Base-by-base conservation (phyloP, 2,797 vertebrate species). In the Mus spretus region DNA sequence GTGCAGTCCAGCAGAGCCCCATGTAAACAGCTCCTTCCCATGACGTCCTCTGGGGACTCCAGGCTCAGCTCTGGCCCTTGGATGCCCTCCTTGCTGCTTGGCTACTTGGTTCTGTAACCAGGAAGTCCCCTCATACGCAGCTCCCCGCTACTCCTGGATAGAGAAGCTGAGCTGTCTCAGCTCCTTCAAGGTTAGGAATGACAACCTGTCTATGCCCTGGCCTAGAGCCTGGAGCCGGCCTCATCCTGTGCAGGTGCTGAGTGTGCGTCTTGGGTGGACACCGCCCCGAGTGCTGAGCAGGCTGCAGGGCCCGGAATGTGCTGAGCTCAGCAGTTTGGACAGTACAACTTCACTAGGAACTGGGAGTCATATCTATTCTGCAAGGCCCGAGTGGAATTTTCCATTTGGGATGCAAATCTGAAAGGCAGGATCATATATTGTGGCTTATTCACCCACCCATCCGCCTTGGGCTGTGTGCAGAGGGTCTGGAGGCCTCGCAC, bases 251-350 rank as follows among this genome's bases (percentile, higher is more conserved):
- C 78, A 94, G 92, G 86, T 95, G 96, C 97, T 97, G 96, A 97
- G 89, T 91, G 31, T 78, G 92, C 95, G 61, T 92, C 91, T 93
- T 72, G 88, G 63, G 55, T 91, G 61, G 89, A 91, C 80, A n/a
- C 15, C 15, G 10, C 47, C 55, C 75, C 22, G 50, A 91, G 94
- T 97, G 96, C 97, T 97, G 96, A 97, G 92, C 89, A 91, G 92
- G 93, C 95, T 63, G 44, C 20, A 61, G 57, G 79, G 47, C 67
- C 26, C 3, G 44, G 57, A 31, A 85, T 67, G 22, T 90, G 97
- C 93, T 93, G n/a, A 84, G 91, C 83, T 89, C 90, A 95, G 96
- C 96, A 95, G 80, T 82, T 94, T 94, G 37, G 37, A 17, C 47
- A 57, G 37, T 6, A 24, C 14, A 13, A n/a, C 90, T 84, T 92